phyloP scores from a whole-genome alignment of 1,140 invertebrate genomes.

The Habropoda laboriosa region DNA sequence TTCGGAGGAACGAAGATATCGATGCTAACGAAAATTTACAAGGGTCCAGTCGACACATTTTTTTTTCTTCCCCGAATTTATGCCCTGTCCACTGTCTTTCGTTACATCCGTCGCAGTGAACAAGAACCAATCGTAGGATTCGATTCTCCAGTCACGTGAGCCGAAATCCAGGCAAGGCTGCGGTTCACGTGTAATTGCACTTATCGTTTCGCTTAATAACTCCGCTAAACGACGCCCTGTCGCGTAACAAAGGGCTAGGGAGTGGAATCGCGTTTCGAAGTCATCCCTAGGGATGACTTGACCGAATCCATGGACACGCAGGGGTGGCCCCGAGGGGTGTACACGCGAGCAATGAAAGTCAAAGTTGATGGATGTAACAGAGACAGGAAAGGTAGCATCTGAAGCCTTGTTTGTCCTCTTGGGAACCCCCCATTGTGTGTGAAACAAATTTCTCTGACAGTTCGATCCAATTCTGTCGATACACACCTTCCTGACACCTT shows the following conservation, averaged over 20 bases:
- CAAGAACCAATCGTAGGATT: neutral
- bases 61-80: no score
- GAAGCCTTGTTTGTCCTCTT: slow-evolving; percentile 4
- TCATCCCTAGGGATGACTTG: slow-evolving; percentile 69
- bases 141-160: neutral
- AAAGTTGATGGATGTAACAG: slow-evolving; percentile 60
- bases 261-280: slow-evolving; percentile 48
- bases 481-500: neutral
- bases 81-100: no score
- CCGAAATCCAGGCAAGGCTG: slow-evolving; percentile 7
- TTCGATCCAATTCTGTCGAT: slow-evolving; percentile 1
- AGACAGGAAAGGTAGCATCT: slow-evolving; percentile 20
- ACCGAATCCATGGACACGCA: slow-evolving; percentile 50
- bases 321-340: slow-evolving; percentile 38
- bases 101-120: neutral
- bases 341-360: slow-evolving; percentile 60
- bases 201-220: slow-evolving; percentile 74
- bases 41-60: no score
- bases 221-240: slow-evolving; percentile 46
- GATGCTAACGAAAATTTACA: neutral
- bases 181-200: slow-evolving; percentile 65
- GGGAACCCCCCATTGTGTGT: neutral
- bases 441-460: slow-evolving; percentile 18
- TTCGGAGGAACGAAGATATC: neutral
- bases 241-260: slow-evolving; percentile 28